Conservation (phyloP, 2,888 invertebrate species). For the Hyposoter didymator region DNA sequence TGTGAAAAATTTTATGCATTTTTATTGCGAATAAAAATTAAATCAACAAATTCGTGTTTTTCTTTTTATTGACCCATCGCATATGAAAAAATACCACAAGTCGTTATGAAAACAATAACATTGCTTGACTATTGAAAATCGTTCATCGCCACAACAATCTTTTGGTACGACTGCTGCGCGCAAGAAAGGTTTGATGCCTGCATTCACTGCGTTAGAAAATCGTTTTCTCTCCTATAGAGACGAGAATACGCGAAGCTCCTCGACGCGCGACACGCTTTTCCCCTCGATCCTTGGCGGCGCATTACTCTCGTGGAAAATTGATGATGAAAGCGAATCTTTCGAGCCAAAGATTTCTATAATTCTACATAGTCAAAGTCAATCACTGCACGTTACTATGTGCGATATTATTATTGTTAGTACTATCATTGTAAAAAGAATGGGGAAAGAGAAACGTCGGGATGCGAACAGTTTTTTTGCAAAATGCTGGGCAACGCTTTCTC, state of each 20-base stretch:
- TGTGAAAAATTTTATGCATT: background rate
- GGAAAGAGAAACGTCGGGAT: slow-evolving; percentile 19
- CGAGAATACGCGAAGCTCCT: slow-evolving; percentile 19
- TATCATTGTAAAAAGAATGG: slow-evolving; percentile 9
- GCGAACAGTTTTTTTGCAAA: slow-evolving; percentile 10
- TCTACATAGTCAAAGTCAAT: slow-evolving; percentile 43
- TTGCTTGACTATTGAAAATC: background rate
- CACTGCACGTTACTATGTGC: background rate
- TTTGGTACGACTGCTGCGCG: background rate
- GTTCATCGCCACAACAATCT: background rate
- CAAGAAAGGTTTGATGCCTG: background rate
- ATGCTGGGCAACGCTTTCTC: slow-evolving; percentile 29
- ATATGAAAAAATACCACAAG: background rate
- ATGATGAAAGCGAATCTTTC: slow-evolving; percentile 67
- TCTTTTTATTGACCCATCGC: background rate
- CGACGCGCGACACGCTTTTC: slow-evolving; percentile 56
- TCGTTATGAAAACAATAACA: too few relatives aligned
- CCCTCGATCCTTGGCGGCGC: slow-evolving; percentile 45
- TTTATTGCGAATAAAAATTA: background rate
- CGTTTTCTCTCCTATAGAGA: slow-evolving; percentile 58
- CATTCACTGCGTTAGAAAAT: slow-evolving; percentile 52
- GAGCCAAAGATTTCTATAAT: slow-evolving; percentile 63
- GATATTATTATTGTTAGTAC: slow-evolving; percentile 30
- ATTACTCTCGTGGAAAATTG: slow-evolving; percentile 62
- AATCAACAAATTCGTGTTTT: background rate